phyloP scores from a whole-genome alignment of 2,113 vertebrate genomes.

The Gambusia holbrooki region DNA sequence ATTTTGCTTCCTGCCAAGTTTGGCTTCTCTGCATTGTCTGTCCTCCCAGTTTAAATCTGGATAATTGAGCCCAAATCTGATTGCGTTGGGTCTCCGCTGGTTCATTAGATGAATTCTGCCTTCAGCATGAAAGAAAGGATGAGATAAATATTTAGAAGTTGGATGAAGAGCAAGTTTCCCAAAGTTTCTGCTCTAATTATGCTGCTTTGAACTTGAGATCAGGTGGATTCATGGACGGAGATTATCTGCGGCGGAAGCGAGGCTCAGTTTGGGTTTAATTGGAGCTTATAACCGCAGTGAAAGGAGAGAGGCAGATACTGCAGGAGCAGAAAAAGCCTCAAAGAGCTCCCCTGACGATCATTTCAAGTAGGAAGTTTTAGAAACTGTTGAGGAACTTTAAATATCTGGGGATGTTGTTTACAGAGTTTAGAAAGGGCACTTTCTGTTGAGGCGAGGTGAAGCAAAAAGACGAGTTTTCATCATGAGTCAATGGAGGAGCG shows the following conservation, averaged over 20 bases:
- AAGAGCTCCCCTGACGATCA: conserved; percentile 1
- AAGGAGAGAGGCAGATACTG: conserved; percentile 11
- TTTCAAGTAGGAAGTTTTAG: background rate
- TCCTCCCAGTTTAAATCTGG: conserved; percentile 12
- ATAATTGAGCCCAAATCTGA: conserved; percentile 11
- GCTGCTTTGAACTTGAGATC: conserved; percentile 44
- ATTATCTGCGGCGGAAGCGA: conserved; percentile 36
- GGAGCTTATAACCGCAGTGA: conserved; percentile 9
- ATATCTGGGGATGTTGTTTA: conserved; percentile 17
- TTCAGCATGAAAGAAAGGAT: background rate
- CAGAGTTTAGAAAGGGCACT: background rate
- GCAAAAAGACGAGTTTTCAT: background rate
- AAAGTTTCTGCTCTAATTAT: conserved; percentile 45
- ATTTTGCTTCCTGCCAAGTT: conserved; percentile 21
- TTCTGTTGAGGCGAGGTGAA: background rate
- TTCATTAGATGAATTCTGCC: conserved; percentile 31
- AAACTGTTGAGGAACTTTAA: conserved; percentile 2
- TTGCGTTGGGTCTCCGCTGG: conserved; percentile 20
- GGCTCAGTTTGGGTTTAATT: conserved; percentile 41
- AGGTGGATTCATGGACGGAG: conserved; percentile 42
- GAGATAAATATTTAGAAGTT: background rate
- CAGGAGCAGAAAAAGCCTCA: conserved; percentile 15
- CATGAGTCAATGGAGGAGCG: conserved; percentile 1
- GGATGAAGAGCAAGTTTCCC: conserved; percentile 24
- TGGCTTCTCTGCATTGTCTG: background rate